Conservation (phyloP, 1,140 invertebrate genomes). For the Dinothrombium tinctorium region DNA sequence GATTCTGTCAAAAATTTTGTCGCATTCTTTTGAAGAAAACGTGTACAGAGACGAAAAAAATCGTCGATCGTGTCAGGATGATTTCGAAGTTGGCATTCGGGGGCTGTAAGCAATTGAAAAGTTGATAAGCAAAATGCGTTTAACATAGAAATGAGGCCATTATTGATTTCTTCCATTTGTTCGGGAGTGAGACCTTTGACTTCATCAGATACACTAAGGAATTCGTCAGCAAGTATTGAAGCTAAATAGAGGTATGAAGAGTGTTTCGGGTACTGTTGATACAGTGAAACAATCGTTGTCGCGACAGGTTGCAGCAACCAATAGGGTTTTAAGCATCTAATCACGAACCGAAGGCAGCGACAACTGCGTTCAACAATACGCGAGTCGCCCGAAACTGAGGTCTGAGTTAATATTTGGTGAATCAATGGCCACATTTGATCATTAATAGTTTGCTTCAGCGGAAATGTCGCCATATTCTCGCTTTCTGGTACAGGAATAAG, state of each 20-base stretch:
- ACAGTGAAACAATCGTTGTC: constrained; percentile 52
- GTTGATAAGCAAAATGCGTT: constrained; percentile 56
- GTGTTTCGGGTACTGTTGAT: constrained; percentile 47
- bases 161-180: constrained; percentile 4
- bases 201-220: constrained; percentile 32
- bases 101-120: constrained; percentile 39
- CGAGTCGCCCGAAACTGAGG: constrained; percentile 28
- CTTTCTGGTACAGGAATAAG: not conserved
- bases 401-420: constrained; percentile 2
- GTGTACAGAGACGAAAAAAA: constrained; percentile 63
- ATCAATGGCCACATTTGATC: constrained; percentile 10
- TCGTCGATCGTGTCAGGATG: constrained; percentile 96
- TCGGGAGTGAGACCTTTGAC: constrained; percentile 13
- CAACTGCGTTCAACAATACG: constrained; percentile 77
- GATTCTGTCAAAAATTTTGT: constrained; percentile 46
- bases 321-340: constrained; percentile 34
- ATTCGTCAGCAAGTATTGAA: constrained; percentile 86
- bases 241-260: constrained; percentile 79
- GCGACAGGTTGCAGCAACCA: constrained; percentile 11
- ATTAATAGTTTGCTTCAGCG: not conserved
- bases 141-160: constrained; percentile 12
- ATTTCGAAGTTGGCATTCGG: constrained; percentile 42
- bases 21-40: constrained; percentile 64
- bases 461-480: not conserved
- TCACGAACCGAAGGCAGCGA: constrained; percentile 60